phyloP scores from a whole-genome alignment of 2,888 invertebrate species.

The Hirtodrosophila duncani region DNA sequence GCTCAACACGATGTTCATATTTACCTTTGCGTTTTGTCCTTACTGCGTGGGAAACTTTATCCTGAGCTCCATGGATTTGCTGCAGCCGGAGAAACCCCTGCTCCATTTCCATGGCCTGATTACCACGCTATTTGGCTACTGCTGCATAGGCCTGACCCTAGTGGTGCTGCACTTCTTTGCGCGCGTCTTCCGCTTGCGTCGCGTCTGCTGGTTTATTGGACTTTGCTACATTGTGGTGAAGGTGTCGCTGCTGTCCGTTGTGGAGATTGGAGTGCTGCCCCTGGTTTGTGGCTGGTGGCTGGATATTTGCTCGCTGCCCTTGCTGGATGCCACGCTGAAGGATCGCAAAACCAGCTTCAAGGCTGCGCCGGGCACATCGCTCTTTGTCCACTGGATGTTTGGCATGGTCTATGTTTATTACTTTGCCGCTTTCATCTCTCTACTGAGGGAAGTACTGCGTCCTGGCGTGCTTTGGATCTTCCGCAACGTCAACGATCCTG shows the following conservation, averaged over 20 bases:
- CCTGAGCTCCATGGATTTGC: conserved; percentile 83
- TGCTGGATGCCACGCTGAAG: conserved; percentile 89
- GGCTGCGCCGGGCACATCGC: conserved; percentile 95
- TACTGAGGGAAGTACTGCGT: conserved; percentile 94
- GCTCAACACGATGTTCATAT: conserved; percentile 95
- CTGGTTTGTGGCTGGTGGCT: conserved; percentile 99
- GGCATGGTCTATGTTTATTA: conserved; percentile 99
- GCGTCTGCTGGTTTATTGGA: conserved; percentile 91
- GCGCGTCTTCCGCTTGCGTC: conserved; percentile 87
- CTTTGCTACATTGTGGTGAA: conserved; percentile 89
- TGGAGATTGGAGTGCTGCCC: conserved; percentile 98
- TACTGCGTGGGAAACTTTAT: conserved; percentile 95
- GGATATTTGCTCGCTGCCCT: conserved; percentile 95
- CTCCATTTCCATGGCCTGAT: conserved; percentile 95
- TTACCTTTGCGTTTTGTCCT: conserved; percentile 97
- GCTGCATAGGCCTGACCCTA: conserved; percentile 89
- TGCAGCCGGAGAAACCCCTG: conserved; percentile 78
- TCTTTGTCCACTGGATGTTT: conserved; percentile 99
- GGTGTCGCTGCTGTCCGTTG: conserved; percentile 95
- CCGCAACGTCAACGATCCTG: conserved; percentile 98
- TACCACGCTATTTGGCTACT: conserved; percentile 95
- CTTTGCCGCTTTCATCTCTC: conserved; percentile 96
- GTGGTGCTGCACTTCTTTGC: conserved; percentile 91
- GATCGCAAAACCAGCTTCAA: conserved; percentile 93
- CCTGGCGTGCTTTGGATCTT: conserved; percentile 99